These are phyloP conservation scores for Nothobranchius kuhntae DNA, from an alignment of 2,113 vertebrate species.

Conservation along the genomic window DNA sequence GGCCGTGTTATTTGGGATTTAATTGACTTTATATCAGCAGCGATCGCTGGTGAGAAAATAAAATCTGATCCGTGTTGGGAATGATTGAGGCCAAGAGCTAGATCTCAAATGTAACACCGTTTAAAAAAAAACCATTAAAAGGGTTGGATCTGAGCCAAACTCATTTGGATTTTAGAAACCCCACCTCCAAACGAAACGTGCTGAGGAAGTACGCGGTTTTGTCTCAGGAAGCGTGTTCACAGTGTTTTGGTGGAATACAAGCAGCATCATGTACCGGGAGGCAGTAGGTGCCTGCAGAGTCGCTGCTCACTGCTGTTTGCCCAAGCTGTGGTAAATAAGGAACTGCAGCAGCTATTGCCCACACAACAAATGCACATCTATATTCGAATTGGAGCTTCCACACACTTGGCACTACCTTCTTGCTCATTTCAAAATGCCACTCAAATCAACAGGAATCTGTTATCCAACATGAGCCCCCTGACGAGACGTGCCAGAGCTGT, in stretches of 20 bases:
- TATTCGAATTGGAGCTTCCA: constrained; percentile 21
- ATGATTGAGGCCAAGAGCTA: constrained; percentile 29
- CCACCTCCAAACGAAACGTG: constrained; percentile 26
- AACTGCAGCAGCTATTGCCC: constrained; percentile 54
- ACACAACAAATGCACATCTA: constrained; percentile 48
- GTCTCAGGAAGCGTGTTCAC: constrained; percentile 56
- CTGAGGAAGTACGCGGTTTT: constrained; percentile 47
- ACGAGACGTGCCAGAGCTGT: constrained; percentile 35
- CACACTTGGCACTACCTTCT: constrained; percentile 5
- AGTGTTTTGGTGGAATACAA: constrained; percentile 39
- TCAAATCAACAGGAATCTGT: constrained; percentile 46
- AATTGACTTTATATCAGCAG: constrained; percentile 54
- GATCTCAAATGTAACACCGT: constrained; percentile 41
- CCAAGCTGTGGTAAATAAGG: constrained; percentile 67
- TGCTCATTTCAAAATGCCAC: constrained; percentile 39
- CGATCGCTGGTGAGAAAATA: constrained; percentile 29
- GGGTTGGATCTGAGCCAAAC: constrained; percentile 42
- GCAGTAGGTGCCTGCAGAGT: constrained; percentile 56
- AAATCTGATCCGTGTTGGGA: constrained; percentile 24
- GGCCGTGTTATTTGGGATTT: constrained; percentile 36
- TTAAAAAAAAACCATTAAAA: constrained; percentile 35
- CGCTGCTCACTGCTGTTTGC: constrained; percentile 56
- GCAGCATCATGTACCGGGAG: constrained; percentile 36
- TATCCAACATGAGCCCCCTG: constrained; percentile 42
- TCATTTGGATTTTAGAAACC: constrained; percentile 36